phyloP scores from a whole-genome alignment of 1,140 invertebrate species.

The Sarcophaga bullata region DNA sequence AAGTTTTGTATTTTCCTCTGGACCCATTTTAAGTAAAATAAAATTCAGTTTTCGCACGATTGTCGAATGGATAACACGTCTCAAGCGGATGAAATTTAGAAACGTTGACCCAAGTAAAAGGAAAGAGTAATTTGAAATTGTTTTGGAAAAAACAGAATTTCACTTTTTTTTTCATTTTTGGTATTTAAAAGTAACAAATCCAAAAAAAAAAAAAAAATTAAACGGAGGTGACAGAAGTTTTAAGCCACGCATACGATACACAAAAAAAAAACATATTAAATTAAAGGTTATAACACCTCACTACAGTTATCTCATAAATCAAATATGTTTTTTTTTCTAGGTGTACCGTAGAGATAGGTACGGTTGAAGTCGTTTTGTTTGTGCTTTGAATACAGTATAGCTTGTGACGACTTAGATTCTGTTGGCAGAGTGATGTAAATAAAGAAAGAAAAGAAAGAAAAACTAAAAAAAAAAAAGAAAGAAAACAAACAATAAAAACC shows the following conservation, averaged over 20 bases:
- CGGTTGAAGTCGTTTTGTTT: too few relatives aligned
- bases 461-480: neutral
- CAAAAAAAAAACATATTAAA: neutral
- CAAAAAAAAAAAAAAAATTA: neutral
- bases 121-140: neutral
- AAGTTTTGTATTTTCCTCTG: neutral
- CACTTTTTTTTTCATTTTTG: neutral
- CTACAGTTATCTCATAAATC: neutral
- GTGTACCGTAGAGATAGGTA: too few relatives aligned
- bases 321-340: too few relatives aligned
- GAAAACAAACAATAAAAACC: neutral
- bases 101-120: neutral
- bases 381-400: neutral
- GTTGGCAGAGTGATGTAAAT: neutral
- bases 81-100: neutral
- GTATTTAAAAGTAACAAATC: constrained; percentile 5
- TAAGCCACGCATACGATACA: neutral
- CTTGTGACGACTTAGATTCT: neutral
- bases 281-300: constrained; percentile 33
- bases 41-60: constrained; percentile 23
- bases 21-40: constrained; percentile 3
- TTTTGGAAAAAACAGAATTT: neutral
- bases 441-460: neutral
- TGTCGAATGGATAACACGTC: constrained; percentile 8
- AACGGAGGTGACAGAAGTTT: neutral